Evolutionary conservation across 2,888 invertebrate genomes (phyloP).

Genomic region (Sinhomidia bicolor): DNA sequence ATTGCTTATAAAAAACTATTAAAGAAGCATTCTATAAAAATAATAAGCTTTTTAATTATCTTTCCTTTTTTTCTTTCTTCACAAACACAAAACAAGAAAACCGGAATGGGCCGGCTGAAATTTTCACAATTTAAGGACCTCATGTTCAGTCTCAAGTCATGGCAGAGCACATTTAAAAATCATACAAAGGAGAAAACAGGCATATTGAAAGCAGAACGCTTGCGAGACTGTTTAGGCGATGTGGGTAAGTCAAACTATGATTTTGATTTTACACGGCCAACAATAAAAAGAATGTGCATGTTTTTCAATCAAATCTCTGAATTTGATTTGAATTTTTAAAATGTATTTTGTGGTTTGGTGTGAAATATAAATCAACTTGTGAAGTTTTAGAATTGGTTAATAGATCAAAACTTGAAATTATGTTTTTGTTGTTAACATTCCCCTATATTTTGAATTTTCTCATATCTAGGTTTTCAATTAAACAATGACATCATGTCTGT

Average conservation of each 20-base stretch:
- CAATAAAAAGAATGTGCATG: not conserved
- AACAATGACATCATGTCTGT: constrained; percentile 92
- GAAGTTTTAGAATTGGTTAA: not conserved
- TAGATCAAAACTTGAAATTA: not conserved
- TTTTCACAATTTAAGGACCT: constrained; percentile 94
- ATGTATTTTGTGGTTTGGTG: not conserved
- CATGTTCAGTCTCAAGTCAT: constrained; percentile 94
- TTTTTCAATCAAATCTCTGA: not conserved
- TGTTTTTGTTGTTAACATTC: not conserved
- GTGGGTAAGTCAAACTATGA: constrained; percentile 85
- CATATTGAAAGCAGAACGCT: constrained; percentile 91
- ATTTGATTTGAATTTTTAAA: not conserved
- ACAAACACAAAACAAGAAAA: constrained; percentile 83
- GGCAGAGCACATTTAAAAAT: constrained; percentile 94
- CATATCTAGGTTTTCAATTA: constrained; percentile 87
- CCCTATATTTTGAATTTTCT: constrained; percentile 3
- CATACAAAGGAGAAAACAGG: constrained; percentile 96
- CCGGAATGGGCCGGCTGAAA: constrained; percentile 90
- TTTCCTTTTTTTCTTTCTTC: not conserved
- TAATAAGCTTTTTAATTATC: constrained; percentile 30
- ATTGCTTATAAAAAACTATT: constrained; percentile 22
- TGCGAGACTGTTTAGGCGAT: constrained; percentile 91
- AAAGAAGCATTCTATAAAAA: constrained; percentile 41
- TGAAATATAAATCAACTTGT: not conserved
- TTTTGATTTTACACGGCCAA: not conserved